phyloP scores from a whole-genome alignment of 2,797 vertebrate genomes.

The Peromyscus nudipes region DNA sequence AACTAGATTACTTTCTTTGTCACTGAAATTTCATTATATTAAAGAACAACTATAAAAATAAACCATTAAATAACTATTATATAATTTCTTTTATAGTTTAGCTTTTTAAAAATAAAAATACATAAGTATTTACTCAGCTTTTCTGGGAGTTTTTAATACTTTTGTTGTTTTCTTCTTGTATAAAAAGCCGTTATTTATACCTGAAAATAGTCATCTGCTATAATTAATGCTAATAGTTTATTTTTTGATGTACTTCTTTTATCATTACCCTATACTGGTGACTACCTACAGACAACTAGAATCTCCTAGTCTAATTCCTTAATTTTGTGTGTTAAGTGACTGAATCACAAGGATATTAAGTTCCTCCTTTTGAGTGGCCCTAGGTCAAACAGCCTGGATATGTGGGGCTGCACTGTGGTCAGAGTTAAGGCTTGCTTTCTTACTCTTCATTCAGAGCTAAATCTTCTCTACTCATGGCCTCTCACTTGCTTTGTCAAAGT shows the following conservation, averaged over 20 bases:
- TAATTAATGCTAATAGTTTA: neutral
- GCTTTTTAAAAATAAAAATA: neutral
- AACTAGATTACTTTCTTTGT: slow-evolving; percentile 48
- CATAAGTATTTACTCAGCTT: slow-evolving; percentile 34
- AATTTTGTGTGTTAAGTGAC: neutral
- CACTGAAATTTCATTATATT: slow-evolving; percentile 58
- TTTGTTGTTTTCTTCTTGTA: neutral
- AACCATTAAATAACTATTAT: neutral
- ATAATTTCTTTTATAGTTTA: slow-evolving; percentile 13
- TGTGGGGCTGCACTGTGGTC: neutral
- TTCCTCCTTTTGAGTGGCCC: neutral
- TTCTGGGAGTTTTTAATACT: slow-evolving; percentile 1
- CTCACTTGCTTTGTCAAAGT: slow-evolving; percentile 60
- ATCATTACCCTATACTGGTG: neutral
- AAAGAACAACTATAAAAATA: slow-evolving; percentile 43
- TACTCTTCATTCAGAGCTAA: neutral
- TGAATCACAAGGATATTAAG: neutral
- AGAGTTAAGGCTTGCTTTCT: neutral
- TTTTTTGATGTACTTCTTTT: neutral
- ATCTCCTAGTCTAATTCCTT: neutral
- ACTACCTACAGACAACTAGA: neutral
- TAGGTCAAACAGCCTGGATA: neutral
- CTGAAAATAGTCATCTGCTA: neutral
- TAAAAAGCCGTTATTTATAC: neutral
- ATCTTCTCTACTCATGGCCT: slow-evolving; percentile 39